Evolutionary conservation across 2,113 vertebrate genomes (phyloP), one percentile per base, ranked within the genome.

Genomic region (Todiramphus chloris): DNA sequence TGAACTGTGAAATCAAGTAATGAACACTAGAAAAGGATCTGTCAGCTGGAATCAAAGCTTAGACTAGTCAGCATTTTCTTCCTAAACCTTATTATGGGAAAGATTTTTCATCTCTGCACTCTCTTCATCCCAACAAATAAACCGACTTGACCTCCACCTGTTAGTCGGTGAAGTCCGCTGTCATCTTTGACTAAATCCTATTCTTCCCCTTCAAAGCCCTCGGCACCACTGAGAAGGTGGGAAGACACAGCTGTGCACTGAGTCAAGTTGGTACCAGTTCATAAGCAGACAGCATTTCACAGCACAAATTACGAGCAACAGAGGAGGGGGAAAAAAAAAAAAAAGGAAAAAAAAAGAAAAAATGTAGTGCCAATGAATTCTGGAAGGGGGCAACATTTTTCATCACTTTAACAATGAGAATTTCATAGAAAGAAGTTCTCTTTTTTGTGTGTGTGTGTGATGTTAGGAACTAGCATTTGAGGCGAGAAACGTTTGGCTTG

Each of bases 1-100:
- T 98, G 97, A 98, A 98, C 98, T 98, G 98, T 98, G 98, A 97
- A 98, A 98, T 98, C 98, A 98, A 98, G 98, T 98, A 99, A 99
- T 98, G 98, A 99, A 98, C 97, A 98, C 97, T 94, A 98, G 98
- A 98, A 98, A 98, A 98, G 98, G 98, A 98, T 98, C 98, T 98
- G 98, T 99, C 99, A 99, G 99, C 98, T 98, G 97, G 98, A 99
- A 98, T 98, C 97, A 97, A 95, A 98, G 97, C 98, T 97, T 93
- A 94, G 97, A 91, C 94, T 90, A 97, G 98, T 99, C 98, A 99
- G 98, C 99, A 97, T 97, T 99, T 98, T 98, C 97, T 96, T 97
- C 97, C 96, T 96, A 98, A 98, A 98, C 97, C 98, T 98, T 98
- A 99, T 99, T 98, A 99, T 90, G 97, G 96, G 68, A 95, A 97